phyloP scores from a whole-genome alignment of 2,797 vertebrate species.

The Helarctos malayanus region DNA sequence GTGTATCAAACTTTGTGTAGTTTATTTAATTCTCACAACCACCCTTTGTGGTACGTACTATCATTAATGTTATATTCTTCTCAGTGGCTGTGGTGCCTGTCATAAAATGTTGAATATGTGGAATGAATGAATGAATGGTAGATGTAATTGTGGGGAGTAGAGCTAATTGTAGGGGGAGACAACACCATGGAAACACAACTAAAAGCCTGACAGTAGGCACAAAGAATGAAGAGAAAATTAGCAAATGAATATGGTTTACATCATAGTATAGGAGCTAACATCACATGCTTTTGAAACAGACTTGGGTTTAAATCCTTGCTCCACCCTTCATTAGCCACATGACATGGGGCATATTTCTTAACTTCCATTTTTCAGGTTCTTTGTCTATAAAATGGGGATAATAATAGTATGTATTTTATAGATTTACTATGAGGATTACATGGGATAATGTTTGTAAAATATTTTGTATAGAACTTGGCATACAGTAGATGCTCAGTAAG shows the following conservation, averaged over 20 bases:
- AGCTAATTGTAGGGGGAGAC: not conserved
- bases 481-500: not conserved
- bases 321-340: not conserved
- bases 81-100: not conserved
- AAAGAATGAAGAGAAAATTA: not conserved
- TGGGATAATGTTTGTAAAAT: not conserved
- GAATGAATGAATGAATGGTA: not conserved
- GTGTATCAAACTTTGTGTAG: not conserved
- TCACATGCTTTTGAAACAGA: not conserved
- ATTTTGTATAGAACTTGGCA: constrained; percentile 26
- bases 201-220: not conserved
- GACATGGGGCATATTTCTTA: not conserved
- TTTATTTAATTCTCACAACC: not conserved
- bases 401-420: not conserved
- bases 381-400: not conserved
- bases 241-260: not conserved
- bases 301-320: not conserved
- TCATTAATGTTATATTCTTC: not conserved
- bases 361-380: not conserved
- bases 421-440: not conserved
- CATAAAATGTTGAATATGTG: not conserved
- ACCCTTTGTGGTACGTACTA: not conserved
- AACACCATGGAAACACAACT: not conserved
- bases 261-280: not conserved
- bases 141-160: not conserved